Percentiles rank a stretch among this genome's conserved stretches.
Conservation (phyloP, 1,140 invertebrate species). For the Zaprionus vittiger region DNA sequence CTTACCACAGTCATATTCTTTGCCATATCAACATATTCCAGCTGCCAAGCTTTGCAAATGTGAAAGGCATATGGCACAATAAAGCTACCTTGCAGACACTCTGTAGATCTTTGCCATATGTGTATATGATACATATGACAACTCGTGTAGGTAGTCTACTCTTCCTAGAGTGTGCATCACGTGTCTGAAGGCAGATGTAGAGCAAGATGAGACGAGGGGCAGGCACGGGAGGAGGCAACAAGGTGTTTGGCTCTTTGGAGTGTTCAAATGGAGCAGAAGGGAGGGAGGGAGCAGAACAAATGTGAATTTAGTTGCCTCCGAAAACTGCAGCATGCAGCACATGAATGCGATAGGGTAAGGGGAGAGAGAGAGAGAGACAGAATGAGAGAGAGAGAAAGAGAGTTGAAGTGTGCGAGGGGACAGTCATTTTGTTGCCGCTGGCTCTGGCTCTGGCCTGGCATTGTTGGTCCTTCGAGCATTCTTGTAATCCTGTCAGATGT, state of each 20-base stretch:
- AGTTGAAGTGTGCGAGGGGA: not conserved
- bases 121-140: not conserved
- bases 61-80: not conserved
- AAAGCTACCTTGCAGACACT: not conserved
- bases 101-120: not conserved
- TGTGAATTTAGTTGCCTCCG: conserved; percentile 73
- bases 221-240: not conserved
- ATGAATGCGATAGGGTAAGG: conserved; percentile 12
- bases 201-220: too few relatives aligned
- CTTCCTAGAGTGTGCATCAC: not conserved
- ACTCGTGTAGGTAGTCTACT: not conserved
- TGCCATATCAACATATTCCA: not conserved
- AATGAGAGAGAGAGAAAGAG: too few relatives aligned
- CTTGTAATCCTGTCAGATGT: conserved; percentile 76
- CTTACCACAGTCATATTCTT: not conserved
- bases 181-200: not conserved
- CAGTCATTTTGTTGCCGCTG: conserved; percentile 59
- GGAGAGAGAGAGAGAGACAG: conserved; percentile 2
- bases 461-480: conserved; percentile 78
- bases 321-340: conserved; percentile 47
- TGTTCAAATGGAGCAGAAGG: not conserved
- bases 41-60: not conserved
- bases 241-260: not conserved
- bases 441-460: conserved; percentile 40
- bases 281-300: conserved; percentile 49